A percentile compares a stretch with the other conserved stretches of the same genome.
phyloP scores from a whole-genome alignment of 2,888 invertebrate genomes.

The Epistrophe eligans region DNA sequence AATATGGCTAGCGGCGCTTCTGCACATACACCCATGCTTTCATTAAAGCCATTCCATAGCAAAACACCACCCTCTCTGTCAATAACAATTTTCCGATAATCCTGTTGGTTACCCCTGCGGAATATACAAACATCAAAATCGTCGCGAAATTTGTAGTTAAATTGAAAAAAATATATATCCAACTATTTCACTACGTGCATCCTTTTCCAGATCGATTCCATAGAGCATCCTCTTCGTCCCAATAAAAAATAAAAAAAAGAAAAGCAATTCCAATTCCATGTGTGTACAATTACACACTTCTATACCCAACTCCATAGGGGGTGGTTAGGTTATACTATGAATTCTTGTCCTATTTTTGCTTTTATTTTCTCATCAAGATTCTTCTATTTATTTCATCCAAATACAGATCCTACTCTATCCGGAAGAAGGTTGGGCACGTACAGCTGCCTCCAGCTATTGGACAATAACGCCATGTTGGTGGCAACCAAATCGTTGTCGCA shows the following conservation, averaged over 20 bases:
- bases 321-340: background rate
- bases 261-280: constrained; percentile 65
- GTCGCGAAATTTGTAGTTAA: constrained; percentile 54
- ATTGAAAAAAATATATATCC: constrained; percentile 53
- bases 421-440: constrained; percentile 95
- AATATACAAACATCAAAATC: constrained; percentile 62
- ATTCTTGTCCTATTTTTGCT: constrained; percentile 43
- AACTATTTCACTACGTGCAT: constrained; percentile 27
- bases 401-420: constrained; percentile 91
- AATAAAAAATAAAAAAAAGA: background rate
- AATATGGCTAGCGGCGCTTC: background rate
- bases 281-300: constrained; percentile 37
- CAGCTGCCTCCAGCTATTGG: constrained; percentile 94
- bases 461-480: constrained; percentile 94
- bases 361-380: constrained; percentile 42
- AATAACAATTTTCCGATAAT: constrained; percentile 64
- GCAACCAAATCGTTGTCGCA: constrained; percentile 92
- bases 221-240: constrained; percentile 5
- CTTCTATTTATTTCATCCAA: constrained; percentile 71
- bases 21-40: constrained; percentile 9
- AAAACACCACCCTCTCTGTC: constrained; percentile 33
- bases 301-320: too few species aligned
- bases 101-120: constrained; percentile 54
- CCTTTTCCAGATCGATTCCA: constrained; percentile 26
- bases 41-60: constrained; percentile 12